Evolutionary conservation across 2,113 vertebrate genomes (phyloP).

Genomic region (Pimephales promelas): DNA sequence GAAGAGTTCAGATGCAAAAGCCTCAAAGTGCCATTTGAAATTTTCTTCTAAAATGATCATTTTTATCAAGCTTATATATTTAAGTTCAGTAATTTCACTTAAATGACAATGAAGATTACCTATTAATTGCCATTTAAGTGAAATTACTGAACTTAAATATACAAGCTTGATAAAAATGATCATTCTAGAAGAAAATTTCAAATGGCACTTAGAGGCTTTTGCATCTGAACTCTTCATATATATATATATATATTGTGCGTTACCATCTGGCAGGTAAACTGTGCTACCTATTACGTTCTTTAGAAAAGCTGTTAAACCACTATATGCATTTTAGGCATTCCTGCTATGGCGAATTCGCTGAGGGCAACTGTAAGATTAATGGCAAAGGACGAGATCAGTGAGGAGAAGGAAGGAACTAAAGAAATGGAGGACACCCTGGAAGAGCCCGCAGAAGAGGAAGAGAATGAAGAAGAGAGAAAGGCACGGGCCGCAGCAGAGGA

Average conservation of each 20-base stretch:
- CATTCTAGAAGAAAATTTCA: too few species aligned
- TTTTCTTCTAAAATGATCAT: too few species aligned
- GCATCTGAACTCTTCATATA: too few species aligned
- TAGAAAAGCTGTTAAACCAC: not conserved
- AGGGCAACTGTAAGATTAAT: slow-evolving; percentile 17
- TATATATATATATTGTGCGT: not conserved
- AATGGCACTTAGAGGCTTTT: too few species aligned
- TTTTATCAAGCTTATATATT: too few species aligned
- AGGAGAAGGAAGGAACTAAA: slow-evolving; percentile 39
- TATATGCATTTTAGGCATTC: slow-evolving; percentile 59
- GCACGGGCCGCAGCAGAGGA: slow-evolving; percentile 61
- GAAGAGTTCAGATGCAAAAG: too few species aligned
- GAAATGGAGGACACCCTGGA: slow-evolving; percentile 33
- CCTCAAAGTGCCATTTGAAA: too few species aligned
- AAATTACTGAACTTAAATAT: too few species aligned
- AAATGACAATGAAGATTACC: too few species aligned
- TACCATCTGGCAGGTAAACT: not conserved
- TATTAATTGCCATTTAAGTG: too few species aligned
- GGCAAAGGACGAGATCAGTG: not conserved
- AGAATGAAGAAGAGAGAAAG: slow-evolving; percentile 31
- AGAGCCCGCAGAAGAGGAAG: slow-evolving; percentile 39
- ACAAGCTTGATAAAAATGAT: too few species aligned
- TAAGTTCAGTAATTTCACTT: too few species aligned
- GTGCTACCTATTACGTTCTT: not conserved
- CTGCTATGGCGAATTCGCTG: slow-evolving; percentile 75